These are phyloP conservation scores for Cepaea nemoralis DNA, from an alignment of 1,140 invertebrate genomes.

Conservation along the genomic window DNA sequence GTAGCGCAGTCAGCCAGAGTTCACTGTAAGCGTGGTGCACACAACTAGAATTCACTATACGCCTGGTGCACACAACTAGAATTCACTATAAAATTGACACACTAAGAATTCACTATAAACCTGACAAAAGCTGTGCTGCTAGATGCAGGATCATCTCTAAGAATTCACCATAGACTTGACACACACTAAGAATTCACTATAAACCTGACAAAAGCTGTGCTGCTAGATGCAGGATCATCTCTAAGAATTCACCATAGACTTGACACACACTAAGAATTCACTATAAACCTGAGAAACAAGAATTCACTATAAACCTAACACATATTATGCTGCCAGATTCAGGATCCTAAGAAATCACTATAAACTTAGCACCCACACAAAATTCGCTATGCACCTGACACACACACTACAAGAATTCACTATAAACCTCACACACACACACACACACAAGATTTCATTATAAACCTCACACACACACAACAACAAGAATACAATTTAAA, in stretches of 20 bases:
- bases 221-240: background rate
- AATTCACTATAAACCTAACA: slow-evolving; percentile 49
- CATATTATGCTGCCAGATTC: slow-evolving; percentile 87
- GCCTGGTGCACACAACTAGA: background rate
- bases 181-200: background rate
- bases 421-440: background rate
- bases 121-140: background rate
- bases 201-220: background rate
- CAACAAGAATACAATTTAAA: no score
- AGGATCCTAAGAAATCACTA: no score
- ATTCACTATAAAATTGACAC: background rate
- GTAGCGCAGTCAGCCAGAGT: background rate
- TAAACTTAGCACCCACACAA: no score
- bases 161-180: background rate
- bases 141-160: background rate
- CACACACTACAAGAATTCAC: background rate
- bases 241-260: background rate
- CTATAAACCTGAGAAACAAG: slow-evolving; percentile 61
- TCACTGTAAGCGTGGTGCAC: no score
- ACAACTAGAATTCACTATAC: no score
- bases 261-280: background rate
- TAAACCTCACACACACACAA: background rate
- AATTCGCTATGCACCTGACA: no score
- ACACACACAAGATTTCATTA: background rate
- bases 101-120: background rate